Percentiles rank a stretch among this genome's conserved stretches.
These are phyloP conservation scores for Carollia perspicillata DNA, from an alignment of 2,113 vertebrate species.

Conservation along the genomic window DNA sequence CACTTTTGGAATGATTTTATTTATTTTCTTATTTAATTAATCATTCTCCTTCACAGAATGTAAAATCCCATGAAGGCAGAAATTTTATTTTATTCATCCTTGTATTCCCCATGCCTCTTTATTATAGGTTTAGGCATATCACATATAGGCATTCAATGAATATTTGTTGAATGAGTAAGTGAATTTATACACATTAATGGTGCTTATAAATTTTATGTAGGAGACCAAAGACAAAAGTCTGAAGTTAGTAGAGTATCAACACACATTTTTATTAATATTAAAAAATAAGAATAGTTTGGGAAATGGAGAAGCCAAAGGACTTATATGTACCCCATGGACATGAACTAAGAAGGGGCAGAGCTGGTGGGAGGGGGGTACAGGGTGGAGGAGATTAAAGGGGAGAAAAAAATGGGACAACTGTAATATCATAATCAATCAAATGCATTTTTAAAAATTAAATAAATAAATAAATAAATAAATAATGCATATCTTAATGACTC, in stretches of 20 bases:
- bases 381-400: no score
- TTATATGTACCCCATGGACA: no score
- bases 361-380: no score
- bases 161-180: slow-evolving; percentile 9
- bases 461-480: neutral
- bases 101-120: neutral
- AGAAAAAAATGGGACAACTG: no score
- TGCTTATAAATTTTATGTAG: neutral
- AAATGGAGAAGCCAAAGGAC: no score
- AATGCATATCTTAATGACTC: neutral
- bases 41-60: neutral
- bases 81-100: neutral
- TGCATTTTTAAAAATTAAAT: no score
- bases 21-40: neutral
- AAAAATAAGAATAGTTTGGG: neutral
- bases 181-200: neutral
- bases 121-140: neutral
- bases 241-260: neutral
- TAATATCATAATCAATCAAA: no score
- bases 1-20: neutral
- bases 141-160: neutral
- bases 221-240: neutral
- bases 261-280: neutral
- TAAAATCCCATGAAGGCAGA: neutral
- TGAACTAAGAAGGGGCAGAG: no score